phyloP scores from a whole-genome alignment of 2,113 vertebrate species.

The Erythrolamprus reginae region DNA sequence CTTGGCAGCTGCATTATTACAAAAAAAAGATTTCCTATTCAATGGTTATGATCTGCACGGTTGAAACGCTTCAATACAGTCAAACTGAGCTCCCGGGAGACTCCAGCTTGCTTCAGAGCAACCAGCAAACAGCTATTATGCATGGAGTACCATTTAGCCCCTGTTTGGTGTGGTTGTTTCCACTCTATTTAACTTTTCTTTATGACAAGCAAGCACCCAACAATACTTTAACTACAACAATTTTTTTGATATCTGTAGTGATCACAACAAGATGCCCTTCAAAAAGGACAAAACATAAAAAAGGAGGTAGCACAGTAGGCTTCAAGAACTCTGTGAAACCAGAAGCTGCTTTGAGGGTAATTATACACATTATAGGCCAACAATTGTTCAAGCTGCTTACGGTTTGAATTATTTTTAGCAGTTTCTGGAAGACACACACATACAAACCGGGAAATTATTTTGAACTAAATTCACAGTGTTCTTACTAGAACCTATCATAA shows the following conservation, averaged over 20 bases:
- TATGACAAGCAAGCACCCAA: not conserved
- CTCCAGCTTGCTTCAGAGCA: not conserved
- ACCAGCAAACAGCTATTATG: not conserved
- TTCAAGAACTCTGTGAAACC: conserved; percentile 7
- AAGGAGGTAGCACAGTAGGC: not conserved
- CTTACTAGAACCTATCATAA: not conserved
- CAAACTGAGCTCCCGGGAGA: no score
- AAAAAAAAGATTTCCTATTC: not conserved
- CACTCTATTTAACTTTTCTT: not conserved
- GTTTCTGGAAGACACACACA: not conserved
- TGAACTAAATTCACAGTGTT: not conserved
- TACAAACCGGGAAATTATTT: not conserved
- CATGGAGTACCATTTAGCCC: not conserved
- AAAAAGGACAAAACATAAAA: not conserved
- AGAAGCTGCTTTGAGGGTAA: conserved; percentile 25
- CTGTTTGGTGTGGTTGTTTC: not conserved
- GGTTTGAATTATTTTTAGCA: conserved; percentile 5
- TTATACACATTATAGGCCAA: conserved; percentile 25
- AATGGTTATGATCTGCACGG: not conserved
- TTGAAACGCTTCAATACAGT: not conserved
- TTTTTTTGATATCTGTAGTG: not conserved
- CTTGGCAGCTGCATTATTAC: not conserved
- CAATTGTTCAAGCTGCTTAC: conserved; percentile 15
- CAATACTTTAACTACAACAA: not conserved
- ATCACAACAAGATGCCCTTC: not conserved